Evolutionary conservation across 1,140 invertebrate genomes (phyloP), one percentile per base, ranked within the genome.

Genomic region (Drosophila subobscura): DNA sequence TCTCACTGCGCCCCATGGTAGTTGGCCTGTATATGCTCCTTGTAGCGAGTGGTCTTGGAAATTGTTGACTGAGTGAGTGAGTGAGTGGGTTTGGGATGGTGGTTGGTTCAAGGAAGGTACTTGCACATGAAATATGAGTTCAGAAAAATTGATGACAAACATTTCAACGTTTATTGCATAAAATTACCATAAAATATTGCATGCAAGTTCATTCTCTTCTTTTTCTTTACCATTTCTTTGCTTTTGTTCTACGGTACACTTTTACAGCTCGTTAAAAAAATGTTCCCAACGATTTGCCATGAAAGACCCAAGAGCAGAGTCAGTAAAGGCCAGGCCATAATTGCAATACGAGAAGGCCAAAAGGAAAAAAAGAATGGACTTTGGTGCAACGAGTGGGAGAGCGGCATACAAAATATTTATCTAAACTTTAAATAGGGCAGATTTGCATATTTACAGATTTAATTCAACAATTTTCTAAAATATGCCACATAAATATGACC

Each of bases 91-190:
- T 7, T 27, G 33, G 27, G 6, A 20, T 41, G 16, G 42, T 44
- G 50, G 40, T 5, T 52, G 27, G 44, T 72, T 66, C 16, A 20
- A 20, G 29, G 29, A 4, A 10, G 33, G 25, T 5, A 5, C 33
- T 37, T 37, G 81, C 81, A 85, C 81, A 85, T 88, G 81, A 86
- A 86, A 86, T 81, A 86, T 88, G 81, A 86, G 81, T 88, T 88
- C 78, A 86, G 81, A 86, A 86, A 86, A 86, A 86, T 88, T 86
- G 81, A 86, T 86, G 81, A 86, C 81, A 86, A 86, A 86, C 81
- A 86, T 86, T 86, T 86, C 81, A 81, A 81, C 83, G 81, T 81
- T 86, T 88, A 86, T 86, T 86, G 83, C 81, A 86, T 86, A 88
- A 86, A 88, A 86, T 86, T 86, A 86, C 81, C 83, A 88, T 86